phyloP scores from a whole-genome alignment of 2,797 vertebrate species.

The Acipenser transmontanus region DNA sequence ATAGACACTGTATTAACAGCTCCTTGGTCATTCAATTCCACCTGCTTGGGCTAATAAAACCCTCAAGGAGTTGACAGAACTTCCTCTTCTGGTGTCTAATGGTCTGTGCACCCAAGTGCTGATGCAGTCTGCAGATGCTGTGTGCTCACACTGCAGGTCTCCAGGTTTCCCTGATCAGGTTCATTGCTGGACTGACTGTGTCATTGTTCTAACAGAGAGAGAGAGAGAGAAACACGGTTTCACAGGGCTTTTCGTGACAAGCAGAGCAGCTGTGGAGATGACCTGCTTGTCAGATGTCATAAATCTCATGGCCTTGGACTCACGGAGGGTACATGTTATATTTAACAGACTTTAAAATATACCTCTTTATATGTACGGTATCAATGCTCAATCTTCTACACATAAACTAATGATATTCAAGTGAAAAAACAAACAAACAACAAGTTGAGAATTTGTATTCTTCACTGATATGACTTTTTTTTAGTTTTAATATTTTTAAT shows the following conservation, averaged over 20 bases:
- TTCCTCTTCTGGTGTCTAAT: constrained; percentile 7
- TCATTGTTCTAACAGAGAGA: constrained; percentile 23
- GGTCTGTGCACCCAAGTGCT: constrained; percentile 21
- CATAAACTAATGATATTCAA: too few species aligned
- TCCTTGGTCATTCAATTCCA: too few species aligned
- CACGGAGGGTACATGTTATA: constrained; percentile 12
- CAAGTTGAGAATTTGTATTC: too few species aligned
- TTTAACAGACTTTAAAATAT: not conserved
- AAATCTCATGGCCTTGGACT: constrained; percentile 33
- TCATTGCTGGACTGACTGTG: constrained; percentile 27
- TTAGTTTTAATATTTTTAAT: constrained; percentile 27
- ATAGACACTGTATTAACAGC: too few species aligned
- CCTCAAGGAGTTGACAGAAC: too few species aligned
- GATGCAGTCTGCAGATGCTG: constrained; percentile 34
- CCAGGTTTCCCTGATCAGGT: not conserved
- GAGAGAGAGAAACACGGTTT: too few species aligned
- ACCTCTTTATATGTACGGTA: not conserved
- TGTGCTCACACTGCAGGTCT: constrained; percentile 1
- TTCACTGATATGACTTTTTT: constrained; percentile 14
- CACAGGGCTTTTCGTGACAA: constrained; percentile 34
- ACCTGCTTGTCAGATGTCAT: constrained; percentile 33
- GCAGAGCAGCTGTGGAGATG: constrained; percentile 33
- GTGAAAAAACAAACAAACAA: too few species aligned
- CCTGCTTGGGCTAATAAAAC: too few species aligned
- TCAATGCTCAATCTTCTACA: too few species aligned